Base-by-base conservation (phyloP, 2,797 vertebrate genomes). In the Nannoperca obscura region DNA sequence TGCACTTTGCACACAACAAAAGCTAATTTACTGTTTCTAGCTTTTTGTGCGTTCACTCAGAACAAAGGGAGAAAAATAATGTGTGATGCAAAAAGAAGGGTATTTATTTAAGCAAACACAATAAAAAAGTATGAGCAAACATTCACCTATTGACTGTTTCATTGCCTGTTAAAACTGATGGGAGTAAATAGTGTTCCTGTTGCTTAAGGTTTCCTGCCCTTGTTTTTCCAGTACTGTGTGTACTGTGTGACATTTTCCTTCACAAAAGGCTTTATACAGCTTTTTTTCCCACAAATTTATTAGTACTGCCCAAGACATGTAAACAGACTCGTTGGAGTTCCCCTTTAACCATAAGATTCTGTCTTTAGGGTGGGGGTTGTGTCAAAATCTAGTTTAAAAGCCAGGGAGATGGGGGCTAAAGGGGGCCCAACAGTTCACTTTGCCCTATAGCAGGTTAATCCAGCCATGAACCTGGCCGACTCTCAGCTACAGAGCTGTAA, bases 191-290 rank as follows among this genome's bases (percentile, higher is more conserved):
- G 0, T 17, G 12, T 62, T 54, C 36, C 24, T 71, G 42, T 53
- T 59, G 50, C 61, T 68, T 65, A 14, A 66, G 36, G 22, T 53
- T 46, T 76, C 27, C 73, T 69, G 38, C 5, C 34, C 44, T 12
- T 76, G 46, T 66, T 72, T 64, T 54, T 50, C n/a, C 30, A 34
- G 11, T 7, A 0, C 47, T 46, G 19, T 59, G 55, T 76, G 60
- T 10, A 49, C 4, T 32, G 19, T 59, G 55, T 76, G 36, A 27
- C 19, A 7, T 68, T 58, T 47, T 20, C 52, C 57, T 54, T 69
- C 11, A 2, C 47, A 34, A 36, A 36, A 11, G 5, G 0, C 10
- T 34, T 57, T 57, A 6, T 3, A 12, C 10, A 34, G 34, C 32
- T 46, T 20, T 36, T 32, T 63, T 42, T 30, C 11, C n/a, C n/a